Evolutionary conservation across 1,140 invertebrate species (phyloP).

Genomic region (Heliconius hewitsoni): DNA sequence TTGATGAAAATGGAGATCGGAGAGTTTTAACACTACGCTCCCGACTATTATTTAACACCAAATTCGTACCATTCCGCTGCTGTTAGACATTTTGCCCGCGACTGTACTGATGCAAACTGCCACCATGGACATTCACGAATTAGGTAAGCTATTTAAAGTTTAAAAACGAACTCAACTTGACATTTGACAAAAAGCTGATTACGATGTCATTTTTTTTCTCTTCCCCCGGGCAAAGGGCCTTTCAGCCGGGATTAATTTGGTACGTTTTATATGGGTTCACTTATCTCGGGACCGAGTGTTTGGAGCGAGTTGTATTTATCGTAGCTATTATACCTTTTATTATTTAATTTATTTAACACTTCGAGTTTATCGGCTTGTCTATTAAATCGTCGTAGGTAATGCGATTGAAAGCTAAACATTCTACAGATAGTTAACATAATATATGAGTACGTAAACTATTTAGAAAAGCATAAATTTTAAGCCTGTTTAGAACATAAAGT

Average conservation of each 20-base stretch:
- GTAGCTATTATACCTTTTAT: conserved; percentile 79
- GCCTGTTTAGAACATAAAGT: conserved; percentile 9
- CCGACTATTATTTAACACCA: no score
- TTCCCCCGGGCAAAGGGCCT: conserved; percentile 59
- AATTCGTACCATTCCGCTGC: no score
- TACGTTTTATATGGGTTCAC: conserved; percentile 78
- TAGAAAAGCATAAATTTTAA: conserved; percentile 15
- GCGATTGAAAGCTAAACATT: conserved; percentile 73
- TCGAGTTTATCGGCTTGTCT: conserved; percentile 74
- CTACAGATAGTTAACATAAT: conserved; percentile 54
- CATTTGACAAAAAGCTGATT: conserved; percentile 81
- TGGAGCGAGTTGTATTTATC: conserved; percentile 78
- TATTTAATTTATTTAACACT: conserved; percentile 81
- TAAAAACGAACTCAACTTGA: conserved; percentile 74
- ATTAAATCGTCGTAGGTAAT: conserved; percentile 75
- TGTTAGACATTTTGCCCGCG: neutral
- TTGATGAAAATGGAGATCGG: no score
- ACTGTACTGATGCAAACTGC: conserved; percentile 50
- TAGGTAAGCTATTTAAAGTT: conserved; percentile 72
- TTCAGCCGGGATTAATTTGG: conserved; percentile 79
- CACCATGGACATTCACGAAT: conserved; percentile 41
- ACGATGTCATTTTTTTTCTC: conserved; percentile 78
- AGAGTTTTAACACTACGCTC: no score
- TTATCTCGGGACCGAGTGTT: conserved; percentile 72
- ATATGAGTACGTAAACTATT: conserved; percentile 29